phyloP scores from a whole-genome alignment of 2,888 invertebrate genomes.

The Megalurothrips usitatus region DNA sequence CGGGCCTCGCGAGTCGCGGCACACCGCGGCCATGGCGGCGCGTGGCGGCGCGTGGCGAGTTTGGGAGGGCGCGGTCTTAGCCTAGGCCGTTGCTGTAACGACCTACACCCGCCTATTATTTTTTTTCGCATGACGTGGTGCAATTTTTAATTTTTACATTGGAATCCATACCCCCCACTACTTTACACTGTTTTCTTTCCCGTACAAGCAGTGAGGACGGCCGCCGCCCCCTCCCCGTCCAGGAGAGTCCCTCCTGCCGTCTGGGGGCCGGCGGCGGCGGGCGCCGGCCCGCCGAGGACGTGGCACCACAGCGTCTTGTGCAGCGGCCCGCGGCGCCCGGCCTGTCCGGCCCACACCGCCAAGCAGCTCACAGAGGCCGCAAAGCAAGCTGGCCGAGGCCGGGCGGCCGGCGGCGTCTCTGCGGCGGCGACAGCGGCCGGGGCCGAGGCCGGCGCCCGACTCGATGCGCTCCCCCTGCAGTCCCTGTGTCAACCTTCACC shows the following conservation, averaged over 20 bases:
- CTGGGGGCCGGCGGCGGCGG: too few species aligned
- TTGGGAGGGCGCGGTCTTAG: background rate
- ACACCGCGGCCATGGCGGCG: background rate
- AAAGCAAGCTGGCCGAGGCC: background rate
- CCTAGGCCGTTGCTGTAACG: background rate
- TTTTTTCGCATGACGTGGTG: too few species aligned
- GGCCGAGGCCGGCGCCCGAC: background rate
- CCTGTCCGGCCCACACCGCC: background rate
- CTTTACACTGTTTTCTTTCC: too few species aligned
- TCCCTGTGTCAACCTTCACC: background rate
- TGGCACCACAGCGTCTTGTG: too few species aligned
- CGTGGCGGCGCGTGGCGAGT: background rate
- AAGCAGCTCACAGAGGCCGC: background rate
- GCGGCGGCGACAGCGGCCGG: background rate
- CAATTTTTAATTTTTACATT: too few species aligned
- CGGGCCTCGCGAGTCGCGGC: background rate
- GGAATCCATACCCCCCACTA: too few species aligned
- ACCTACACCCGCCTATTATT: too few species aligned
- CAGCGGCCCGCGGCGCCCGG: too few species aligned
- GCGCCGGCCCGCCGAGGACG: too few species aligned
- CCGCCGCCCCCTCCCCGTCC: too few species aligned
- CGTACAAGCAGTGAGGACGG: too few species aligned
- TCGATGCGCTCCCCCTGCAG: background rate
- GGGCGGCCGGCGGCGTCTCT: background rate
- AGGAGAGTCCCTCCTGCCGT: too few species aligned